phyloP scores from a whole-genome alignment of 2,888 invertebrate species.

The Athalia rosae region DNA sequence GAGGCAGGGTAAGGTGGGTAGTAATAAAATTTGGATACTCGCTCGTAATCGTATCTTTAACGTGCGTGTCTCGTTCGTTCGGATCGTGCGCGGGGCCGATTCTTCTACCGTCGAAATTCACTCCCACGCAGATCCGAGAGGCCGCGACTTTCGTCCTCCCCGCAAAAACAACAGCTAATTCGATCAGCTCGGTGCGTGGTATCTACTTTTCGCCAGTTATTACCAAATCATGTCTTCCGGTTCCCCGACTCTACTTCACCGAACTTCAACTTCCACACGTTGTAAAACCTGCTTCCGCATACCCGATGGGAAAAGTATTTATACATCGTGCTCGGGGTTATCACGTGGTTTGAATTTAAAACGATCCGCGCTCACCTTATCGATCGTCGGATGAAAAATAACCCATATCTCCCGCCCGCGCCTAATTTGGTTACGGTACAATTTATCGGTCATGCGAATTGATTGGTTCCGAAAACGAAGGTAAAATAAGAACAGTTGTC shows the following conservation, averaged over 20 bases:
- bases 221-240: no score
- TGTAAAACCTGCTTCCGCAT: neutral
- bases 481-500: neutral
- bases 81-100: no score
- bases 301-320: neutral
- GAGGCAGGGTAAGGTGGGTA: neutral
- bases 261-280: no score
- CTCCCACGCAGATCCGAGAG: no score
- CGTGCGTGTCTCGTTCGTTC: neutral
- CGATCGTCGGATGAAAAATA: no score
- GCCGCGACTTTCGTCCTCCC: no score
- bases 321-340: neutral
- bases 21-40: constrained; percentile 28
- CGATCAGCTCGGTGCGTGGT: no score
- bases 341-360: neutral
- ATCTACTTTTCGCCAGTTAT: no score
- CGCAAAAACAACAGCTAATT: no score
- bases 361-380: neutral
- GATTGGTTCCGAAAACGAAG: neutral
- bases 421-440: neutral
- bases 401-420: no score
- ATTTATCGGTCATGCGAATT: neutral
- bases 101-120: no score
- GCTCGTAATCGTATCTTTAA: constrained; percentile 20
- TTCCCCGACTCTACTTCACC: no score